Evolutionary conservation across 2,113 vertebrate species (phyloP).

Genomic region (Pseudopipra pipra): DNA sequence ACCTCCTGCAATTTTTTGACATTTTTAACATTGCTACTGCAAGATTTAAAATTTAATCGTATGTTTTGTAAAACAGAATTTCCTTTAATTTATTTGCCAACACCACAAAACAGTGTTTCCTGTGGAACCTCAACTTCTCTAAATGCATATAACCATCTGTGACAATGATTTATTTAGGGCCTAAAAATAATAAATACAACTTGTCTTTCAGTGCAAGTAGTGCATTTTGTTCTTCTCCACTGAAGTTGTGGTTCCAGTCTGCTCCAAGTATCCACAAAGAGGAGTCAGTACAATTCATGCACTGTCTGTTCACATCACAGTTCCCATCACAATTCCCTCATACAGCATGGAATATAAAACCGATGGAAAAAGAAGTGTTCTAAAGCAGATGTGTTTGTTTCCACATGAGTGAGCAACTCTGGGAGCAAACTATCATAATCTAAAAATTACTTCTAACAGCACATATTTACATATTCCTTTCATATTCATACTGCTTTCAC

Average conservation of each 20-base stretch:
- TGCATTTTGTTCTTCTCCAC: not conserved
- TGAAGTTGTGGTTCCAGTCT: not conserved
- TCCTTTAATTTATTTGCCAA: not conserved
- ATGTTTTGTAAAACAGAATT: not conserved
- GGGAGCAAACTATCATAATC: not conserved
- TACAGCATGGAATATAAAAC: fast-evolving
- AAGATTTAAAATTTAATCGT: not conserved
- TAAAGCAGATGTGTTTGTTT: not conserved
- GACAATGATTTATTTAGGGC: not conserved
- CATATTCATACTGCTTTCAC: not conserved
- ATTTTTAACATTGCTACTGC: not conserved
- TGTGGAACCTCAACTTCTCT: not conserved
- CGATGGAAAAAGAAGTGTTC: not conserved
- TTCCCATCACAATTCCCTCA: not conserved
- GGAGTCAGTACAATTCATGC: not conserved
- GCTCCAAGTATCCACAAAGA: not conserved
- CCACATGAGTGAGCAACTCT: not conserved
- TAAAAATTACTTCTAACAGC: not conserved
- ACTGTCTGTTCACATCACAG: not conserved
- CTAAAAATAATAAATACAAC: not conserved
- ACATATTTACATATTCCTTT: not conserved
- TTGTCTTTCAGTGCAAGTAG: not conserved
- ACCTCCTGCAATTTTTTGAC: not conserved
- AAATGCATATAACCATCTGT: fast-evolving
- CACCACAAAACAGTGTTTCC: not conserved